Evolutionary conservation across 2,888 invertebrate genomes (phyloP).

Genomic region (Rapana venosa): DNA sequence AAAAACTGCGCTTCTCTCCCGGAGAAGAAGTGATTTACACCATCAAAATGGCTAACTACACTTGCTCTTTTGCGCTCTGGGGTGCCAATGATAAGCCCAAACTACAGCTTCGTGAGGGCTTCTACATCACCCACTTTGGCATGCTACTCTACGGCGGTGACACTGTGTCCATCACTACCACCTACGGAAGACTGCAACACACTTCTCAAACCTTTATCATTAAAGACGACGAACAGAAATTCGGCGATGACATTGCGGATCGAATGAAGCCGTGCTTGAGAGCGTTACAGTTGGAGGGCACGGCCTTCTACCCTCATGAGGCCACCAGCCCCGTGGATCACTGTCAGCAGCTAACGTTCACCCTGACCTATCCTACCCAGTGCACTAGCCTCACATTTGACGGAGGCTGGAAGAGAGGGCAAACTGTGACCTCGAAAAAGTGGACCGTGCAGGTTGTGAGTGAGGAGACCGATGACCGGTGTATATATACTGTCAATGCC

Average conservation of each 20-base stretch:
- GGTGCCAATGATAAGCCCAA: not conserved
- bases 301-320: not conserved
- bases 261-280: not conserved
- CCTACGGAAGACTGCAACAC: not conserved
- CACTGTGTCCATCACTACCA: not conserved
- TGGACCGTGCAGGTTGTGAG: not conserved
- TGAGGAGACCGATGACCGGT: not conserved
- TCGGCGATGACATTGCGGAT: not conserved
- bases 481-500: not conserved
- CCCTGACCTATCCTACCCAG: not conserved
- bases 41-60: not conserved
- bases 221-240: not conserved
- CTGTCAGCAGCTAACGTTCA: not conserved
- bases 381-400: conserved; percentile 19
- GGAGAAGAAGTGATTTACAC: not conserved
- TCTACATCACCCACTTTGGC: not conserved
- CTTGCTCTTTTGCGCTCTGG: not conserved
- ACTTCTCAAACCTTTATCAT: not conserved
- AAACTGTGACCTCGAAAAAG: not conserved
- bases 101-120: fast-evolving
- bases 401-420: conserved; percentile 22
- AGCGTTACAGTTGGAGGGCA: not conserved
- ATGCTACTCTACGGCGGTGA: not conserved
- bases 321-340: not conserved
- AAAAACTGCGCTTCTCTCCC: not conserved